Evolutionary conservation across 30 jellyfish, hydroid and myxozoan species (phyloP), one percentile per base, ranked within the genome.

Genomic region (Mastigias papua): DNA sequence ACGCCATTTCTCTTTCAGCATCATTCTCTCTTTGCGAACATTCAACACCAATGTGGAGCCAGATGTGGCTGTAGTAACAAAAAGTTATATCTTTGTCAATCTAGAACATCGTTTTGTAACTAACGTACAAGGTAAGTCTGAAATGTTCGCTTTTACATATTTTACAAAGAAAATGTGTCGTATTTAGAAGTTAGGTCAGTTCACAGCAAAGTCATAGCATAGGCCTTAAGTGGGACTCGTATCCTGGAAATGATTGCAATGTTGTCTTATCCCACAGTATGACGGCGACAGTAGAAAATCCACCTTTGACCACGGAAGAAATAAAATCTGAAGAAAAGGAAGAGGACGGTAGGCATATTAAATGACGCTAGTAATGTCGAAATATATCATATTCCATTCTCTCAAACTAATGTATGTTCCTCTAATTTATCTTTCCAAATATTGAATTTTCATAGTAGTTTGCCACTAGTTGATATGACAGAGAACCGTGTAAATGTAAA

Each of bases 271-370:
- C 13, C 42, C 49, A 48, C 60, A 84, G 95, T 35, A 91, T 91
- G 97, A 91, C 97, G 33, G 97, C 97, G 58, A 91, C 87, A 70
- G 97, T 91, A 42, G 97, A 91, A 79, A 74, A 76, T 34, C 89
- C 92, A 73, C 48, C 81, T 25, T 48, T 74, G 54, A 77, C 34
- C 25, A 76, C 92, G 3, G 91, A 76, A 51, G 84, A 77, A 17
- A 57, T 73, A n/a, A 83, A 84, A 33, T 67, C 82, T 34, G 89
- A 67, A 21, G 89, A 84, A 4, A 83, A 73, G 71, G 95, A 83
- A 83, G 95, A 91, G 34, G 91, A 76, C 48, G 97, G 90, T 73
- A 33, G 73, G 30, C 50, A 7, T 0, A 54, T 54, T 54, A 54
- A 5, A 25, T 54, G 9, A 54, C 17, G 13, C 9, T 9, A 31